Percentiles rank a stretch among this genome's conserved stretches.
phyloP scores from a whole-genome alignment of 2,113 vertebrate genomes.

The Semicossyphus pulcher region DNA sequence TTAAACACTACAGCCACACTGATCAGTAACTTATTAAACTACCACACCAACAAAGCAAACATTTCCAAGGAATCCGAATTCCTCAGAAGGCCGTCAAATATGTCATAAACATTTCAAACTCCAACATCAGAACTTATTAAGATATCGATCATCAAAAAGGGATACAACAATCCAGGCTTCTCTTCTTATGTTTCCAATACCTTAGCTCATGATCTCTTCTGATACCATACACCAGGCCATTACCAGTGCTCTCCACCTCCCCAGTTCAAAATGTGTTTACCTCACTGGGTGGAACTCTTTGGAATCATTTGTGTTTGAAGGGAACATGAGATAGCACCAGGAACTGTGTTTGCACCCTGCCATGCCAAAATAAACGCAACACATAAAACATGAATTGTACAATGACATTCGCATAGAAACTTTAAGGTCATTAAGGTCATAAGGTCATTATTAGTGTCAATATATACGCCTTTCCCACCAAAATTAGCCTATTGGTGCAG shows the following conservation, averaged over 20 bases:
- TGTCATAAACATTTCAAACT: constrained; percentile 20
- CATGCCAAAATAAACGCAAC: too few species aligned
- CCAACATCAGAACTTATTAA: not conserved
- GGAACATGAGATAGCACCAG: too few species aligned
- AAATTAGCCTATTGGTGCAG: too few species aligned
- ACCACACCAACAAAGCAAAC: constrained; percentile 47
- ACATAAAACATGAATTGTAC: too few species aligned
- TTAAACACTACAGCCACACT: constrained; percentile 23
- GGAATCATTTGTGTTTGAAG: not conserved
- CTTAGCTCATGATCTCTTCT: not conserved
- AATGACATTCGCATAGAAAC: too few species aligned
- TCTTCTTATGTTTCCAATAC: not conserved
- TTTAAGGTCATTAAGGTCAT: too few species aligned
- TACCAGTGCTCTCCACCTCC: not conserved
- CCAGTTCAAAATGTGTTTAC: not conserved
- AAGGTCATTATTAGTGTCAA: too few species aligned
- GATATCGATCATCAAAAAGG: constrained; percentile 19
- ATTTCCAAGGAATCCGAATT: constrained; percentile 36
- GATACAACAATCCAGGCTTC: constrained; percentile 17
- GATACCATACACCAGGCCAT: not conserved
- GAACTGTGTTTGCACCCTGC: too few species aligned
- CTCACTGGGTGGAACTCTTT: not conserved
- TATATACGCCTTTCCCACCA: too few species aligned
- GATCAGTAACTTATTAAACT: constrained; percentile 32
- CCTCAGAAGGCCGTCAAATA: constrained; percentile 35